Evolutionary conservation across 2,888 invertebrate species (phyloP), one percentile per base, ranked within the genome.

Genomic region (Dryomyza anilis): DNA sequence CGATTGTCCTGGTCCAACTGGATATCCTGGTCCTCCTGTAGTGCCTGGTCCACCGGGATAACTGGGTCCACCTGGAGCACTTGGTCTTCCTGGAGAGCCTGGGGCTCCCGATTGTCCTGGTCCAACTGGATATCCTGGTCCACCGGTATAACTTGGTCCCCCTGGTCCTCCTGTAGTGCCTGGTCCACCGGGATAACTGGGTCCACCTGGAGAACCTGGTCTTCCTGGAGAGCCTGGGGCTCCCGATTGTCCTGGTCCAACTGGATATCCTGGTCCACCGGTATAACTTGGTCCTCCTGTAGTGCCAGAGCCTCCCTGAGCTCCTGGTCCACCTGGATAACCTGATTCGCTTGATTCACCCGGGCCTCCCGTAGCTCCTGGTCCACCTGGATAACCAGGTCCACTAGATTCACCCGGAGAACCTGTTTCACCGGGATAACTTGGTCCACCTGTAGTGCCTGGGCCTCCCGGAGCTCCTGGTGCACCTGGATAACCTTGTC

Each of bases 101-200:
- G 57, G 8, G 2, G 36, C 8, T 14, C 30, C 50, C 10, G 60
- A 50, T 7, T 33, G 27, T 50, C 25, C 30, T 19, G 48, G 19
- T 4, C 21, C 10, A 16, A 66, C 66, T 16, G 69, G 69, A 39
- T 67, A 30, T 7, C 29, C 50, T 4, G 65, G 59, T 5, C 23
- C 29, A 7, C 50, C 36, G 4, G 33, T 12, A 7, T 39, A 39
- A 12, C 14, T 14, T 3, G 39, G 39, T n/a, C n/a, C 14, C 12
- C 33, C 33, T 8, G 33, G 33, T 12, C 12, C 7, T 8, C 33
- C 33, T 33, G 21, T 1, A 14, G 8, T 6, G 19, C 19, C 16
- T 21, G 30, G 19, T n/a, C 33, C 12, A 23, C 45, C 64, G 1
- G 58, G 59, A 36, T 65, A 65, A 2, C 62, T 45, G 1, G 63